Percentiles rank a stretch among this genome's conserved stretches.
Conservation (phyloP, 1,140 invertebrate genomes). For the Mylabris phalerata region DNA sequence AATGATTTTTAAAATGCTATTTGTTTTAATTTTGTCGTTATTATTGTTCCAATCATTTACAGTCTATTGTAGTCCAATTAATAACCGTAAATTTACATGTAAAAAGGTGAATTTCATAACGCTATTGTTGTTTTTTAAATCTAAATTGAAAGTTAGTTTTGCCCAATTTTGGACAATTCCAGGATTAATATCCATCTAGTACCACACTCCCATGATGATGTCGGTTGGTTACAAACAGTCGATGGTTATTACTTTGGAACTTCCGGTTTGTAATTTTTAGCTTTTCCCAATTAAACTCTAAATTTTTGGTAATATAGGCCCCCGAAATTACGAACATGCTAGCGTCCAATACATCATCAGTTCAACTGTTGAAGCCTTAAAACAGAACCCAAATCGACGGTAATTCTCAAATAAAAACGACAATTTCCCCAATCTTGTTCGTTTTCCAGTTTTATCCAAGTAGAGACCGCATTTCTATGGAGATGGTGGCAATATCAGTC, state of each 20-base stretch:
- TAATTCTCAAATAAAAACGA: slow-evolving; percentile 7
- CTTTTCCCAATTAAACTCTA: neutral
- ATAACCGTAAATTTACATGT: too few species aligned
- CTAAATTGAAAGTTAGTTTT: slow-evolving; percentile 39
- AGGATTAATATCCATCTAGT: slow-evolving; percentile 67
- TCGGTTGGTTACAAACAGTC: slow-evolving; percentile 78
- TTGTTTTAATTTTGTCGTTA: too few species aligned
- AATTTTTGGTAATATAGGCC: neutral
- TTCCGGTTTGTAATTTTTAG: slow-evolving; percentile 39
- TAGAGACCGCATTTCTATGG: slow-evolving; percentile 46
- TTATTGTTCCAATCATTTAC: too few species aligned
- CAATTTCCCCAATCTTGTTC: neutral
- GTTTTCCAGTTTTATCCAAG: slow-evolving; percentile 32
- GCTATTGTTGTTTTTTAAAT: neutral
- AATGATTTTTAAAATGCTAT: too few species aligned
- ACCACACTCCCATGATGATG: slow-evolving; percentile 69
- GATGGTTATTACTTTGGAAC: slow-evolving; percentile 74
- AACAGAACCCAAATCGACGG: slow-evolving; percentile 25
- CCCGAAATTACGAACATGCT: slow-evolving; percentile 10
- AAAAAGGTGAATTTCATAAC: neutral
- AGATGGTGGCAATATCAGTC: slow-evolving; percentile 61
- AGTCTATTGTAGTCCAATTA: too few species aligned
- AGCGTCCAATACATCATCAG: slow-evolving; percentile 28
- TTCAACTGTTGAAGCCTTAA: slow-evolving; percentile 24
- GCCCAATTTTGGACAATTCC: slow-evolving; percentile 43